Conservation (phyloP, 2,888 invertebrate species). For the Lasiommata megera region DNA sequence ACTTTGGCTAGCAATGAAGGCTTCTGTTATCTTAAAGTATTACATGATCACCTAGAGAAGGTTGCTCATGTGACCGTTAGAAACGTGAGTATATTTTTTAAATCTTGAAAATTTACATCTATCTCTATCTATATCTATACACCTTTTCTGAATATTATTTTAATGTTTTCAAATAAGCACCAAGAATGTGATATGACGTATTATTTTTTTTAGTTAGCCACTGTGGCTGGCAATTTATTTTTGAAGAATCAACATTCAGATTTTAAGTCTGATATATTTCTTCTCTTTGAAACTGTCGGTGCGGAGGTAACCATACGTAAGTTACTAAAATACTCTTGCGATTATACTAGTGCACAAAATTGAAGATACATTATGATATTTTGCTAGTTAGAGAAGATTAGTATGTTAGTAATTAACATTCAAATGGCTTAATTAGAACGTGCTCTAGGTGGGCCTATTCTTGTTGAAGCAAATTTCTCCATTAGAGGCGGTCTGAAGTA, state of each 20-base stretch:
- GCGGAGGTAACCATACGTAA: slow-evolving; percentile 47
- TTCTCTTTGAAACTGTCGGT: slow-evolving; percentile 60
- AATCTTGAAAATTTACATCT: neutral
- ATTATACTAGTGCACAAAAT: too few relatives aligned
- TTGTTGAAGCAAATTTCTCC: too few relatives aligned
- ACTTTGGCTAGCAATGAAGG: slow-evolving; percentile 46
- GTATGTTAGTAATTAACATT: too few relatives aligned
- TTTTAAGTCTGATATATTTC: slow-evolving; percentile 86
- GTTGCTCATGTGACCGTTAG: slow-evolving; percentile 86
- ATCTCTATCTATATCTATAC: too few relatives aligned
- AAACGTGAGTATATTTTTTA: slow-evolving; percentile 80
- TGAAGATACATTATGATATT: too few relatives aligned
- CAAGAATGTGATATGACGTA: too few relatives aligned
- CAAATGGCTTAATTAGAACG: too few relatives aligned
- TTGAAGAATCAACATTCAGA: slow-evolving; percentile 84
- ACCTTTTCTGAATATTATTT: too few relatives aligned
- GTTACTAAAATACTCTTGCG: slow-evolving; percentile 21
- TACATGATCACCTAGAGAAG: slow-evolving; percentile 83
- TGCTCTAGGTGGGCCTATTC: too few relatives aligned
- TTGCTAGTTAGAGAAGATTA: too few relatives aligned
- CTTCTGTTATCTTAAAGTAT: slow-evolving; percentile 79
- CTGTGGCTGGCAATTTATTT: slow-evolving; percentile 74
- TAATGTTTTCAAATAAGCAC: too few relatives aligned
- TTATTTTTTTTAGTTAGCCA: slow-evolving; percentile 5
- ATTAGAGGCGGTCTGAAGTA: too few relatives aligned